Evolutionary conservation across 2,797 vertebrate species (phyloP), one percentile per base, ranked within the genome.

Genomic region (Rhinella marina): DNA sequence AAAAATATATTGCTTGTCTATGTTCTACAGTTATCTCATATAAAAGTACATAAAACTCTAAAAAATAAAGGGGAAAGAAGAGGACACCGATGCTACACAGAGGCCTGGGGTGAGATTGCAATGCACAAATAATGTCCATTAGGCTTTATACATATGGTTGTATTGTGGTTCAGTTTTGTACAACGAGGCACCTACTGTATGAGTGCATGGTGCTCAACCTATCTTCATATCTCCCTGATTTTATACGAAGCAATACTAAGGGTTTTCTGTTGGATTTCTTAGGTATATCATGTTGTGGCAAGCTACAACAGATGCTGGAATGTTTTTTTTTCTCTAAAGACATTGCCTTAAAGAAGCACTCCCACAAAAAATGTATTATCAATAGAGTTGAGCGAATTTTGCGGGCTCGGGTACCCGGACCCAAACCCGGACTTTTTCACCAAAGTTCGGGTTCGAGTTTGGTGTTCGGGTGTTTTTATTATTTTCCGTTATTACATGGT

Each of bases 1-100:
- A 88, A 57, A 86, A 83, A 87, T 89, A 89, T 89, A 89, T 72
- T 21, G 64, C 81, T 84, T 82, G 88, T 86, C 79, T 89, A 23
- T 82, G 79, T 82, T 48, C 23, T 70, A 66, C 83, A 72, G 84
- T 78, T 82, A 82, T 70, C 29, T 79, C 84, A 61, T 86, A 89
- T 86, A 86, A 88, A 84, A 75, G 81, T 82, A 82, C 32, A 82
- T 87, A 75, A 87, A 86, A 75, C 59, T 61, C 66, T 21, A 50
- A 70, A 75, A 81, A 82, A 82, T 61, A 75, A 64, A 87, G 81
- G 25, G 32, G 54, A 81, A 25, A 32, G 59, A 87, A 87, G 27
- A 57, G 17, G 68, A 54, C 78, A 21, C 10, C 2, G 52, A 29
- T n/a, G 59, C 50, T 61, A 17, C 57, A 62, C 75, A 66, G 68